phyloP scores from a whole-genome alignment of 2,113 vertebrate genomes.

The Macquaria ambigua region DNA sequence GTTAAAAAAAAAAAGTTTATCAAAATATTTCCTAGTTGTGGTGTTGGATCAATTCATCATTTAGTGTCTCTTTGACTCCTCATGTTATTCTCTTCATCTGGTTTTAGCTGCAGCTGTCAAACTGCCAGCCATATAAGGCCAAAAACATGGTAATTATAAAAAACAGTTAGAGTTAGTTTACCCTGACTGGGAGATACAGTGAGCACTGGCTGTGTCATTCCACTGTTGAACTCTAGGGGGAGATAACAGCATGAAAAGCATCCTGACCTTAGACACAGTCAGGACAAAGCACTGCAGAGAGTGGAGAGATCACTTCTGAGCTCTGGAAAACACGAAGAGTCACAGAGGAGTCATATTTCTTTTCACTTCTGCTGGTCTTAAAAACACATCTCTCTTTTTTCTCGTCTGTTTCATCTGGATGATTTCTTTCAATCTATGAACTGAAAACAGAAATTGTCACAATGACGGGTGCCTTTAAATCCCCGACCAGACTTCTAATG shows the following conservation, averaged over 20 bases:
- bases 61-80: too few relatives aligned
- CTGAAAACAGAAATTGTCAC: neutral
- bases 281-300: slow-evolving; percentile 21
- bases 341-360: neutral
- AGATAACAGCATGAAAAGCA: slow-evolving; percentile 53
- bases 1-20: too few relatives aligned
- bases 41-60: too few relatives aligned
- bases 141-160: neutral
- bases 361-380: neutral
- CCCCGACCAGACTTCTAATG: neutral
- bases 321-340: slow-evolving; percentile 1
- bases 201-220: slow-evolving; percentile 4
- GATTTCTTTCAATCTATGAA: neutral
- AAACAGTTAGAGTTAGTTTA: neutral
- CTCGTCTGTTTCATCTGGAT: neutral
- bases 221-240: slow-evolving; percentile 61
- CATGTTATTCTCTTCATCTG: neutral
- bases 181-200: neutral
- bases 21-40: too few relatives aligned
- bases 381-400: neutral
- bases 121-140: neutral
- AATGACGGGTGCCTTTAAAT: neutral
- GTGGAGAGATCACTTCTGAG: neutral
- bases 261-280: slow-evolving; percentile 6
- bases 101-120: neutral